A percentile compares a stretch with the other conserved stretches of the same genome.
Conservation (phyloP, 2,888 invertebrate species). For the Drosophila trichaetosa region DNA sequence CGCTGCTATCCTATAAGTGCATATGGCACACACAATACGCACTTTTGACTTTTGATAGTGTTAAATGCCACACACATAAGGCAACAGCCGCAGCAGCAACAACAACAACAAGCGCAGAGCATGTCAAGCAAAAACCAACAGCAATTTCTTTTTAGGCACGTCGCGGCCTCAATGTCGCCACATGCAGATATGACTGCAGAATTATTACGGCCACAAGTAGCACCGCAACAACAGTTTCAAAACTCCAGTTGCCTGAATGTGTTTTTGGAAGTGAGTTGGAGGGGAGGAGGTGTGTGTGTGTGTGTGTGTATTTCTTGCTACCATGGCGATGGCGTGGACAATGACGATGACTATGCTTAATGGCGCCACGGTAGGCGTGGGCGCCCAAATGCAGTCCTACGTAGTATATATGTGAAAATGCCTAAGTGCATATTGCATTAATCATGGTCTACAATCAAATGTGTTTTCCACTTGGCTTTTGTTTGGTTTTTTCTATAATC, state of each 20-base stretch:
- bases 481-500: background rate
- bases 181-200: constrained; percentile 72
- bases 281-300: background rate
- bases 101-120: constrained; percentile 41
- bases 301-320: constrained; percentile 19
- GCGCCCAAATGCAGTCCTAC: constrained; percentile 9
- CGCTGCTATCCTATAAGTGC: constrained; percentile 54
- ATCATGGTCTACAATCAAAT: background rate
- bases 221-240: constrained; percentile 30
- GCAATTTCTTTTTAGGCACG: constrained; percentile 79
- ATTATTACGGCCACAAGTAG: constrained; percentile 61
- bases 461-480: background rate
- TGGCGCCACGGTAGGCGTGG: constrained; percentile 37
- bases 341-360: constrained; percentile 28
- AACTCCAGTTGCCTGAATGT: constrained; percentile 11
- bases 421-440: constrained; percentile 13
- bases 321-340: constrained; percentile 18
- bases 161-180: constrained; percentile 65
- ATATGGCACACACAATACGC: constrained; percentile 63
- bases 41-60: constrained; percentile 80
- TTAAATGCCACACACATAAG: constrained; percentile 75
- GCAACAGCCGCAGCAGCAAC: constrained; percentile 11
- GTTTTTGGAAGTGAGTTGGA: background rate
- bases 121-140: constrained; percentile 66
- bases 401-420: background rate